Conservation (phyloP, 2,888 invertebrate genomes). For the Phorcus lineatus region DNA sequence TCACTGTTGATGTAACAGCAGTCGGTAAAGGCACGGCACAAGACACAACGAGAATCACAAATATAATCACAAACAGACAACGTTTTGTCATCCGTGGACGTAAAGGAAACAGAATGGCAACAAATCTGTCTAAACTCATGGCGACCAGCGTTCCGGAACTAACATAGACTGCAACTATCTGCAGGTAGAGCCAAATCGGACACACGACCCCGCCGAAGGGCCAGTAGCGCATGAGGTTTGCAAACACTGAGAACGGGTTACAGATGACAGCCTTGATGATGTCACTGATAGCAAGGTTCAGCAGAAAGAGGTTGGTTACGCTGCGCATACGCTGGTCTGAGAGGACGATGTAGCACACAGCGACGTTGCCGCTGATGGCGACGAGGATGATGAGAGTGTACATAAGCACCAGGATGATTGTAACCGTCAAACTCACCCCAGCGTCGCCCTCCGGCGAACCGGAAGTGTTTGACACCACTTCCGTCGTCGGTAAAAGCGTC, state of each 20-base stretch:
- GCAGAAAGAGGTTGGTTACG: slow-evolving; percentile 85
- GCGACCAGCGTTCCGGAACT: slow-evolving; percentile 94
- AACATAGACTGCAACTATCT: slow-evolving; percentile 80
- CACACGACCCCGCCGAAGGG: slow-evolving; percentile 90
- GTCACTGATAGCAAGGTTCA: slow-evolving; percentile 76
- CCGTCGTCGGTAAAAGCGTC: neutral
- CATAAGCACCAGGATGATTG: slow-evolving; percentile 74
- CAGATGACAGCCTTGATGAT: slow-evolving; percentile 76
- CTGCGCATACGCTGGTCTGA: slow-evolving; percentile 91
- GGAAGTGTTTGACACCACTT: neutral
- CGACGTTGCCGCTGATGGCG: slow-evolving; percentile 77
- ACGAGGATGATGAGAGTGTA: slow-evolving; percentile 76
- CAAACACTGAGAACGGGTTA: slow-evolving; percentile 81
- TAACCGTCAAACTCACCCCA: slow-evolving; percentile 47
- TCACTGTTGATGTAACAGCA: slow-evolving; percentile 79
- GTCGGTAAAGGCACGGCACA: slow-evolving; percentile 88
- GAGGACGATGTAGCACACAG: slow-evolving; percentile 90
- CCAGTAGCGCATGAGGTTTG: slow-evolving; percentile 89
- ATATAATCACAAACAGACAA: slow-evolving; percentile 83
- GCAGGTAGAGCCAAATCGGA: slow-evolving; percentile 88
- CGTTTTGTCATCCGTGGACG: slow-evolving; percentile 86
- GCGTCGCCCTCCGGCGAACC: neutral
- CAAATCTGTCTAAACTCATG: slow-evolving; percentile 93
- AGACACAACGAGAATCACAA: slow-evolving; percentile 85
- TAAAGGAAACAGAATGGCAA: slow-evolving; percentile 92